Evolutionary conservation across 2,797 vertebrate species (phyloP).

Genomic region (Carcharodon carcharias): DNA sequence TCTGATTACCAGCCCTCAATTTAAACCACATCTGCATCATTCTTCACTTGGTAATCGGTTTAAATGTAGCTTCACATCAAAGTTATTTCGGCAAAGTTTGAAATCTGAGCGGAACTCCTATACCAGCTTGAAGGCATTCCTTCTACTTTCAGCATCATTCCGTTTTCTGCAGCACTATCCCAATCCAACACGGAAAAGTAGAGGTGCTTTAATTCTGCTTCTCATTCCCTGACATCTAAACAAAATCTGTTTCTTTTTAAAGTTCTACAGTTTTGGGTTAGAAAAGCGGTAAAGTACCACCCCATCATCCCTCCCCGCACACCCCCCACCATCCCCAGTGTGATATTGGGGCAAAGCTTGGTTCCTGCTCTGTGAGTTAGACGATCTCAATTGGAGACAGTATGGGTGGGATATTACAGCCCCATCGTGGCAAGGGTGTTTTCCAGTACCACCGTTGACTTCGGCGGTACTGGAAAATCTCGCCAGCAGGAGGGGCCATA

Average conservation of each 20-base stretch:
- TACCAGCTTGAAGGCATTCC: slow-evolving; percentile 30
- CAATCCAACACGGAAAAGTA: neutral
- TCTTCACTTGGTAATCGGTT: neutral
- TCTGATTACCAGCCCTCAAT: slow-evolving; percentile 30
- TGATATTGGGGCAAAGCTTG: neutral
- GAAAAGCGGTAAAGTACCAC: neutral
- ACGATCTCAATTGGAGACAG: neutral
- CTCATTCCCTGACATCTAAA: neutral
- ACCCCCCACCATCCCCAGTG: neutral
- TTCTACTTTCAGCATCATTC: neutral
- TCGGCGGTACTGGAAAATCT: too few species aligned
- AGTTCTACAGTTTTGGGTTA: neutral
- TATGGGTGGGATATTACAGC: too few species aligned
- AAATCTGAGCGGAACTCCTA: neutral
- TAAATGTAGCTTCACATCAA: slow-evolving; percentile 28
- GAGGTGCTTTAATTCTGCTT: neutral
- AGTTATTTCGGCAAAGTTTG: neutral
- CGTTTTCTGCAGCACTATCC: neutral
- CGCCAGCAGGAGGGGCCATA: too few species aligned
- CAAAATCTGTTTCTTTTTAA: neutral
- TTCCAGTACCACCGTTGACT: too few species aligned
- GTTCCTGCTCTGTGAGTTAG: neutral
- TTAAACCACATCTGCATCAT: slow-evolving; percentile 32
- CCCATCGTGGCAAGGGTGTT: too few species aligned
- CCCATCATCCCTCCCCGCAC: neutral